Conservation (phyloP, 2,888 invertebrate species). For the Idaea straminata region DNA sequence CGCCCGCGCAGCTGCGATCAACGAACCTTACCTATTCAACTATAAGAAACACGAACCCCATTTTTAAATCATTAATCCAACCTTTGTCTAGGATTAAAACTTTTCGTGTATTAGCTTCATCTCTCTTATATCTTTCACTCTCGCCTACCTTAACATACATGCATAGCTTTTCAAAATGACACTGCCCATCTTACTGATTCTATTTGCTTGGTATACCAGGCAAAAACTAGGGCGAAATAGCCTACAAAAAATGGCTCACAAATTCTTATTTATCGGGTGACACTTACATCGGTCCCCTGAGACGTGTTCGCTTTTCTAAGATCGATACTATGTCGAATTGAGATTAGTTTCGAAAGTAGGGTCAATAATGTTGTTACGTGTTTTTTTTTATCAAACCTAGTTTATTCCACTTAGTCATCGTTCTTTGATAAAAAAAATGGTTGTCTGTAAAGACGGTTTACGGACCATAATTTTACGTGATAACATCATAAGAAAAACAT, state of each 20-base stretch:
- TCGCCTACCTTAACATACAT: no score
- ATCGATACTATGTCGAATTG: conserved; percentile 10
- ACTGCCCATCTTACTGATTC: not conserved
- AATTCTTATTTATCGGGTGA: conserved; percentile 22
- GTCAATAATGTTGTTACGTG: not conserved
- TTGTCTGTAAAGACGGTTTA: no score
- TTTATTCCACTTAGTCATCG: not conserved
- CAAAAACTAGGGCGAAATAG: not conserved
- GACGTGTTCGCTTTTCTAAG: conserved; percentile 5
- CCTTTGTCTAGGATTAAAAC: conserved; percentile 64
- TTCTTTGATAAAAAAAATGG: no score
- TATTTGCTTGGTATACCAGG: not conserved
- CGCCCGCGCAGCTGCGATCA: conserved; percentile 72
- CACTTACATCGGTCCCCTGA: conserved; percentile 12
- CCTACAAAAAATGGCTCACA: conserved; percentile 13
- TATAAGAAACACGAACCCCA: conserved; percentile 58
- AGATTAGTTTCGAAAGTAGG: conserved; percentile 1
- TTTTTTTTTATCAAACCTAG: not conserved
- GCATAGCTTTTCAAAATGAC: not conserved
- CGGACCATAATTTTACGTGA: no score
- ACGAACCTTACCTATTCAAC: conserved; percentile 58
- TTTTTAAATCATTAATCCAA: conserved; percentile 69
- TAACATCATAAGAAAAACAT: no score
- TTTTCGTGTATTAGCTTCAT: conserved; percentile 31
- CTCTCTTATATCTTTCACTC: no score